These are phyloP conservation scores for Drosophila subpulchrella DNA, from an alignment of 1,140 invertebrate genomes.

Conservation along the genomic window DNA sequence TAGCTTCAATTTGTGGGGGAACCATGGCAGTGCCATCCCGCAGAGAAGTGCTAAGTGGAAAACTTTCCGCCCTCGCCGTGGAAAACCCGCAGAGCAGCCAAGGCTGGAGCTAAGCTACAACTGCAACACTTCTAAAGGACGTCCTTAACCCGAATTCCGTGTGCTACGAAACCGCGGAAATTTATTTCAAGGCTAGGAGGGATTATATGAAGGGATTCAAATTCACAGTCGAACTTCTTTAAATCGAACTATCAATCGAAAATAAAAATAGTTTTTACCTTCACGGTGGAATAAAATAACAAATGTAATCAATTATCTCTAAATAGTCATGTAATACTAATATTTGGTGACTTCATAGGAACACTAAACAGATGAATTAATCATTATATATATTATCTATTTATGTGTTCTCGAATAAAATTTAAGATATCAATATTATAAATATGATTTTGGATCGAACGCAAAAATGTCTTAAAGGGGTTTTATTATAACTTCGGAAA, in stretches of 20 bases:
- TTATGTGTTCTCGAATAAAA: too few species aligned
- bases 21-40: conserved; percentile 6
- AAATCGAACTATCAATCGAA: not conserved
- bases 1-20: conserved; percentile 39
- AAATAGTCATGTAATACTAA: too few species aligned
- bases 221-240: not conserved
- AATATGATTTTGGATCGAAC: too few species aligned
- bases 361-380: too few species aligned
- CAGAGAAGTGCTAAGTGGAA: conserved; percentile 36
- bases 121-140: conserved; percentile 7
- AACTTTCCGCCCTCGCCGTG: conserved; percentile 41
- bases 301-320: too few species aligned
- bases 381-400: too few species aligned
- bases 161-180: conserved; percentile 2
- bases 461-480: too few species aligned
- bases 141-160: conserved; percentile 38
- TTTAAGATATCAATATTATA: too few species aligned
- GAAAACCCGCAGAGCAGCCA: conserved; percentile 22
- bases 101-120: conserved; percentile 22
- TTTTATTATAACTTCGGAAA: too few species aligned
- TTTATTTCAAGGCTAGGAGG: not conserved
- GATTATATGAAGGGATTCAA: conserved; percentile 12
- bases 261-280: too few species aligned
- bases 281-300: too few species aligned
- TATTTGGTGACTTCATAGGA: too few species aligned